A percentile compares a stretch with the other conserved stretches of the same genome.
phyloP scores from a whole-genome alignment of 2,888 invertebrate species.

The Plemyria rubiginata region DNA sequence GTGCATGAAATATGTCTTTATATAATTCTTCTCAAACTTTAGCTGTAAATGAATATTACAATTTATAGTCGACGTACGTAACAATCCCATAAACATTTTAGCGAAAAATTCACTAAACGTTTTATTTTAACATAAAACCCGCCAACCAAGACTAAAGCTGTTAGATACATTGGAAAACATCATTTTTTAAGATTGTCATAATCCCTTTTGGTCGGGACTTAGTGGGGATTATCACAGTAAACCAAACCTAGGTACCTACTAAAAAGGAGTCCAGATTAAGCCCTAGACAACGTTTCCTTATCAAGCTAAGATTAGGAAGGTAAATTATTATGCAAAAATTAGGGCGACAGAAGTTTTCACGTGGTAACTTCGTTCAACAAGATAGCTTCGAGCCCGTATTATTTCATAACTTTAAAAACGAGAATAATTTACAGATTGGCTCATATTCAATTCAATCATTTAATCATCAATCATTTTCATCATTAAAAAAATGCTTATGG shows the following conservation, averaged over 20 bases:
- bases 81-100: conserved; percentile 29
- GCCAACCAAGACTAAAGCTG: no score
- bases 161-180: no score
- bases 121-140: conserved; percentile 13
- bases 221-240: no score
- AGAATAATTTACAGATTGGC: no score
- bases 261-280: conserved; percentile 24
- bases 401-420: no score
- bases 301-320: conserved; percentile 44
- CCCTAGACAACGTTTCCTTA: conserved; percentile 49
- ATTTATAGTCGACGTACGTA: conserved; percentile 44
- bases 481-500: no score
- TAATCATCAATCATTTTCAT: no score
- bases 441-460: no score
- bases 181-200: no score
- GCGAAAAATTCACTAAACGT: conserved; percentile 17
- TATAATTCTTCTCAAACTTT: conserved; percentile 42
- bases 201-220: no score
- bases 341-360: neutral
- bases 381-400: neutral
- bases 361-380: neutral
- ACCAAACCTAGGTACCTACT: conserved; percentile 20
- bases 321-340: conserved; percentile 1
- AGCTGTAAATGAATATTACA: conserved; percentile 38
- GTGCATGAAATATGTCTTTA: conserved; percentile 46